phyloP scores from a whole-genome alignment of 2,888 invertebrate genomes.

The Plagodis dolabraria region DNA sequence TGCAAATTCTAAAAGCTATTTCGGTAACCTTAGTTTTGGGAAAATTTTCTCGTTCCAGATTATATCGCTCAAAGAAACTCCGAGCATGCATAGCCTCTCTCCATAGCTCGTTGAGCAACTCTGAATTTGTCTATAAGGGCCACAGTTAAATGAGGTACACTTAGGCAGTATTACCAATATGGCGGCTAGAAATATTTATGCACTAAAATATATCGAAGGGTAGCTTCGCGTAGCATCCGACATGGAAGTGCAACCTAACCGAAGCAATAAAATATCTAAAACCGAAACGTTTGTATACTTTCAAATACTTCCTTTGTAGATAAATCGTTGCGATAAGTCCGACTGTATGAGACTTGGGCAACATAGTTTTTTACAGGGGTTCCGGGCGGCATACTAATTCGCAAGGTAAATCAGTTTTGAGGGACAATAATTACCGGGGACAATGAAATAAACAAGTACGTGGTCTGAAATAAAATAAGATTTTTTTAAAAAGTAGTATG shows the following conservation, averaged over 20 bases:
- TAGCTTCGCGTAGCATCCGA: constrained; percentile 5
- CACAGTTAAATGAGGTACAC: too few species aligned
- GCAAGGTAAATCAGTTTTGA: constrained; percentile 10
- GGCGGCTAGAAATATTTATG: too few species aligned
- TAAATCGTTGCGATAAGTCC: constrained; percentile 23
- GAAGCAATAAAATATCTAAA: constrained; percentile 27
- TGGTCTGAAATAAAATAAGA: constrained; percentile 1
- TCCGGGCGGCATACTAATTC: constrained; percentile 22
- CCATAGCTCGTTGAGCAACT: too few species aligned
- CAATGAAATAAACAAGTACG: constrained; percentile 14
- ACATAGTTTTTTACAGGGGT: constrained; percentile 19
- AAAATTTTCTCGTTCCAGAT: too few species aligned
- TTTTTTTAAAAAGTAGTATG: background rate
- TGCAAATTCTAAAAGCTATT: too few species aligned
- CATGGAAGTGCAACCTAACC: constrained; percentile 9
- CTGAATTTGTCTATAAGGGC: background rate
- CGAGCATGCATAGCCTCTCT: too few species aligned
- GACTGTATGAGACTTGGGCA: constrained; percentile 15
- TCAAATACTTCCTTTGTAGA: constrained; percentile 21
- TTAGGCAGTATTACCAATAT: too few species aligned
- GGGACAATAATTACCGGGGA: background rate
- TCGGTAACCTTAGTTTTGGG: too few species aligned
- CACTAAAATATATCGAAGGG: too few species aligned
- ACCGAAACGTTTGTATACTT: constrained; percentile 17
- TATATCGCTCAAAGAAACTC: too few species aligned